Evolutionary conservation across 2,113 vertebrate species (phyloP).

Genomic region (Aleadryas rufinucha): DNA sequence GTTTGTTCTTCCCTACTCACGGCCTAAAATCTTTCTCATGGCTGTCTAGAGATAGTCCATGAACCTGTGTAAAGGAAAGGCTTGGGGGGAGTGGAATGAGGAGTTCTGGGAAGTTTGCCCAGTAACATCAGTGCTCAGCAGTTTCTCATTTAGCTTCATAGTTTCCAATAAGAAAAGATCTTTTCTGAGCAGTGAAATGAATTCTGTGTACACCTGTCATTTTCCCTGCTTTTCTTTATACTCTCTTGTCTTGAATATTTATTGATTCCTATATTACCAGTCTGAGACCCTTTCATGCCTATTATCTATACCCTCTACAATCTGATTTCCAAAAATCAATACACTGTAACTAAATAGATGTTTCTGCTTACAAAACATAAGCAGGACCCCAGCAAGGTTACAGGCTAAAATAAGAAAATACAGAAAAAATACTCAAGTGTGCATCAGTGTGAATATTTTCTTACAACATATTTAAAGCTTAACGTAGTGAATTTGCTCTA

Average conservation of each 20-base stretch:
- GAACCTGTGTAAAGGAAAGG: not conserved
- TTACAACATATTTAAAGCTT: not conserved
- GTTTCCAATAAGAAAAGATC: not conserved
- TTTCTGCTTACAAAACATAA: constrained; percentile 36
- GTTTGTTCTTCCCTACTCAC: not conserved
- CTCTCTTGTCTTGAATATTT: not conserved
- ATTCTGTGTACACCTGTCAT: not conserved
- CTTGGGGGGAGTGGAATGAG: not conserved
- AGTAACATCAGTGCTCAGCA: not conserved
- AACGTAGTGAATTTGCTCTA: not conserved
- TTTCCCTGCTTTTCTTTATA: not conserved
- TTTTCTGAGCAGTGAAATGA: constrained; percentile 6
- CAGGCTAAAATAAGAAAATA: not conserved
- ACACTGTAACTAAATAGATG: constrained; percentile 25
- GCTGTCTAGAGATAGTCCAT: not conserved
- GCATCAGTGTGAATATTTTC: not conserved
- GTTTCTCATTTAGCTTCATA: constrained; percentile 8
- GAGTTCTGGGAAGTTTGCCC: constrained; percentile 30
- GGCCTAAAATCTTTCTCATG: not conserved
- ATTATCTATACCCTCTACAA: not conserved
- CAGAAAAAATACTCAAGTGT: not conserved
- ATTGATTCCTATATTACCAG: constrained; percentile 15
- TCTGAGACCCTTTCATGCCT: constrained; percentile 3
- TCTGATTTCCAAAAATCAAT: constrained; percentile 45
- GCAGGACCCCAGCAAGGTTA: not conserved